phyloP scores from a whole-genome alignment of 2,113 vertebrate species.

The Lasiurus borealis region DNA sequence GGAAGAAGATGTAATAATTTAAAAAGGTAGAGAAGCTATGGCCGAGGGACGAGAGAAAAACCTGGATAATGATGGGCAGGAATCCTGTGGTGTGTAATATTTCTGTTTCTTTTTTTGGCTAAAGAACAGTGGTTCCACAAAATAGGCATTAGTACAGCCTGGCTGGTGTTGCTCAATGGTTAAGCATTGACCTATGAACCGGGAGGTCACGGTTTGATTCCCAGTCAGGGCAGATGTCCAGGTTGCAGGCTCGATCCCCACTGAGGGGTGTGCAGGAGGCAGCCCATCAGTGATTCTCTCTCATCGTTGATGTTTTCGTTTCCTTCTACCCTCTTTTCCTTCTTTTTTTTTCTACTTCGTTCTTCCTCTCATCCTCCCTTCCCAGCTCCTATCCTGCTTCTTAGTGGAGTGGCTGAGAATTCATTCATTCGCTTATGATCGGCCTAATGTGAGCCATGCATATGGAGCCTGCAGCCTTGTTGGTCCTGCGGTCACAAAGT shows the following conservation, averaged over 20 bases:
- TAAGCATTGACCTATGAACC: too few relatives aligned
- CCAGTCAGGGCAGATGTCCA: too few relatives aligned
- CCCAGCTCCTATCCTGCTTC: too few relatives aligned
- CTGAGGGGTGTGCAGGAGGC: too few relatives aligned
- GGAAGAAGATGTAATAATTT: background rate
- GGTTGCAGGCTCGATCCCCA: too few relatives aligned
- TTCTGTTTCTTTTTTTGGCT: background rate
- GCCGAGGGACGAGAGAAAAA: background rate
- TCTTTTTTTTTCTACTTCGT: background rate
- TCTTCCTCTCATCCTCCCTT: too few relatives aligned
- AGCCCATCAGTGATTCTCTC: too few relatives aligned
- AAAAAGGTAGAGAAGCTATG: background rate
- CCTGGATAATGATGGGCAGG: background rate
- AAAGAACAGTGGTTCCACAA: slow-evolving; percentile 3
- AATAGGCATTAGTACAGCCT: too few relatives aligned
- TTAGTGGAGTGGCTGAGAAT: background rate
- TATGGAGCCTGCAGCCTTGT: background rate
- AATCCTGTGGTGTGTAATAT: background rate
- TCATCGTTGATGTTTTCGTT: background rate
- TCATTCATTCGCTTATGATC: background rate
- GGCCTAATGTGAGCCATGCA: background rate
- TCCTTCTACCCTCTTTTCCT: background rate
- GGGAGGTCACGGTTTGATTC: too few relatives aligned
- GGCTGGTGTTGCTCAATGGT: too few relatives aligned
- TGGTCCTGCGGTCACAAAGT: background rate